Conservation (phyloP, 2,888 invertebrate genomes). For the Didymodactylos carnosus region DNA sequence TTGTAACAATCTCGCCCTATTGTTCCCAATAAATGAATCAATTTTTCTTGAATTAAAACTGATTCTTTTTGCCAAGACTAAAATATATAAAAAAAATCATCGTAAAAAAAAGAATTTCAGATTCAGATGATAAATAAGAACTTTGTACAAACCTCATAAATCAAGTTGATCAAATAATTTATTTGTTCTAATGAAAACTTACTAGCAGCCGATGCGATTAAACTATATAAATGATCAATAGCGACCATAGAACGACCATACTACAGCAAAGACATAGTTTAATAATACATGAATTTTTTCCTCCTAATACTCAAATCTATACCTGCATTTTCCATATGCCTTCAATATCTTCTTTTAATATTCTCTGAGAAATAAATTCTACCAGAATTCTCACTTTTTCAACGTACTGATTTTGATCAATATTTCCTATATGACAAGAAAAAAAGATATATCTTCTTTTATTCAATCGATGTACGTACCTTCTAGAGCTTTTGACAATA, state of each 20-base stretch:
- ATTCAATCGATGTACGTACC: no score
- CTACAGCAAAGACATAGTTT: slow-evolving; percentile 18
- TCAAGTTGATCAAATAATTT: slow-evolving; percentile 34
- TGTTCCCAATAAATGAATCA: slow-evolving; percentile 35
- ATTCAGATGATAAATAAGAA: not conserved
- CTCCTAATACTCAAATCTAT: slow-evolving; percentile 1
- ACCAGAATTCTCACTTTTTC: slow-evolving; percentile 38
- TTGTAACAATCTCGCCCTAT: slow-evolving; percentile 33
- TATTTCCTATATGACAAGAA: slow-evolving; percentile 23
- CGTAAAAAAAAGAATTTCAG: not conserved
- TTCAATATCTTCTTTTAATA: slow-evolving; percentile 35
- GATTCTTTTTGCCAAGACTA: slow-evolving; percentile 35
- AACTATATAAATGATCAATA: slow-evolving; percentile 38
- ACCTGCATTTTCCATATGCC: slow-evolving; percentile 39
- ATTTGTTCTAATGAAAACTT: slow-evolving; percentile 35
- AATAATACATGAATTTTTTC: not conserved
- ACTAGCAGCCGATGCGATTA: slow-evolving; percentile 37
- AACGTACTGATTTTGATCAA: slow-evolving; percentile 39
- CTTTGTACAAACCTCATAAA: slow-evolving; percentile 30
- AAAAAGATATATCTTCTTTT: slow-evolving; percentile 20
- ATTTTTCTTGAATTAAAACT: slow-evolving; percentile 34
- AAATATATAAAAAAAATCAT: no score
- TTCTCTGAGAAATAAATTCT: slow-evolving; percentile 37
- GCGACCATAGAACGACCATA: slow-evolving; percentile 36
- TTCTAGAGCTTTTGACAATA: slow-evolving; percentile 37